A percentile compares a stretch with the other conserved stretches of the same genome.
phyloP scores from a whole-genome alignment of 2,797 vertebrate genomes.

The Fundulus diaphanus region DNA sequence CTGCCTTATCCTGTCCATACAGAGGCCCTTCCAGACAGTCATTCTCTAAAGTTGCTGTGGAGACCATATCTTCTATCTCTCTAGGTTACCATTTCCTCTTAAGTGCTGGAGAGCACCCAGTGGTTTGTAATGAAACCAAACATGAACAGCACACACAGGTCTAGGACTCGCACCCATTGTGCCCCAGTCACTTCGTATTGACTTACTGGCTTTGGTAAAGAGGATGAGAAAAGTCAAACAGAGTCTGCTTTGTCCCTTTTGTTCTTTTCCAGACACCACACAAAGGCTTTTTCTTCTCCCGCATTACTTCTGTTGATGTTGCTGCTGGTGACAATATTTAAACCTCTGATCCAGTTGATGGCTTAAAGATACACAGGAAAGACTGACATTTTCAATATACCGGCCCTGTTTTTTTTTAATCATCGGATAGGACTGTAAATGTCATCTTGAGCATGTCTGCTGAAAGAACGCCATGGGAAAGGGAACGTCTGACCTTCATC shows the following conservation, averaged over 20 bases:
- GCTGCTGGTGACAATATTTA: conserved; percentile 46
- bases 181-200: conserved; percentile 61
- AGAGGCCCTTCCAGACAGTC: conserved; percentile 41
- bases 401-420: background rate
- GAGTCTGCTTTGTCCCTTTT: conserved; percentile 66
- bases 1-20: conserved; percentile 14
- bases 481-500: background rate
- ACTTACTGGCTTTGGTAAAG: conserved; percentile 66
- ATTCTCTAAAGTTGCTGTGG: conserved; percentile 62
- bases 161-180: conserved; percentile 46
- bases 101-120: conserved; percentile 44
- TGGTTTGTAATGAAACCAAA: conserved; percentile 72
- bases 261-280: conserved; percentile 61
- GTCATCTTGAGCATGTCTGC: background rate
- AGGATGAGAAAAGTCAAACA: conserved; percentile 72
- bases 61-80: conserved; percentile 68
- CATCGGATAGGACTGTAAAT: background rate
- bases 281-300: conserved; percentile 22
- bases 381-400: conserved; percentile 28
- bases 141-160: conserved; percentile 18
- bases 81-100: conserved; percentile 63
- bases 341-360: background rate
- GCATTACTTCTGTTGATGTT: conserved; percentile 23
- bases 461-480: conserved; percentile 3
- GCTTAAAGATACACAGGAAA: conserved; percentile 21